These are phyloP conservation scores for Calephelis perditalis DNA, from an alignment of 2,888 invertebrate species.

Conservation along the genomic window DNA sequence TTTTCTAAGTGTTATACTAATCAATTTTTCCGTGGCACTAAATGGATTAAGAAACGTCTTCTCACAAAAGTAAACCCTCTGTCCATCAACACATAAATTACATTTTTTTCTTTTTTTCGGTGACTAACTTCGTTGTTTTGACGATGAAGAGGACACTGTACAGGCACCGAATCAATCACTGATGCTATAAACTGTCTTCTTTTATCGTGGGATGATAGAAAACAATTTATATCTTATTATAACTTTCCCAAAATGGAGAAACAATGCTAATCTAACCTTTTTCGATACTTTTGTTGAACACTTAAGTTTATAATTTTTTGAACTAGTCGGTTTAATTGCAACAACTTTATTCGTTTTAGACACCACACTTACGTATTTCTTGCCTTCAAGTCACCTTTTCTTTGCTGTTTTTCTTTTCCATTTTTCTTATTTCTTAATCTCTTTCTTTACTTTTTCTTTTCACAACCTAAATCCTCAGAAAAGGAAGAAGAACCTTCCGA, in stretches of 20 bases:
- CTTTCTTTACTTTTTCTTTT: neutral
- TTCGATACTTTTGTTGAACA: neutral
- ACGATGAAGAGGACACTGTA: neutral
- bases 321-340: neutral
- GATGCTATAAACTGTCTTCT: neutral
- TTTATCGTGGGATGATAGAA: neutral
- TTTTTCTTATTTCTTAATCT: neutral
- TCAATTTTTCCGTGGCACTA: neutral
- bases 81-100: conserved; percentile 1
- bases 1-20: neutral
- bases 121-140: neutral
- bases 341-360: neutral
- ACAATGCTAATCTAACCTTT: neutral
- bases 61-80: neutral
- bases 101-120: neutral
- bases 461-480: neutral
- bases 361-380: neutral
- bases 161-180: neutral
- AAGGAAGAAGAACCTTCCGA: neutral
- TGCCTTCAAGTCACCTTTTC: neutral
- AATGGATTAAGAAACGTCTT: neutral
- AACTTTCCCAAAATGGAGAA: neutral
- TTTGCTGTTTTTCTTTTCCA: neutral
- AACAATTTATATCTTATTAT: neutral
- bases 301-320: neutral